Evolutionary conservation across 2,888 invertebrate species (phyloP).

Genomic region (Acanthopleura granulata): DNA sequence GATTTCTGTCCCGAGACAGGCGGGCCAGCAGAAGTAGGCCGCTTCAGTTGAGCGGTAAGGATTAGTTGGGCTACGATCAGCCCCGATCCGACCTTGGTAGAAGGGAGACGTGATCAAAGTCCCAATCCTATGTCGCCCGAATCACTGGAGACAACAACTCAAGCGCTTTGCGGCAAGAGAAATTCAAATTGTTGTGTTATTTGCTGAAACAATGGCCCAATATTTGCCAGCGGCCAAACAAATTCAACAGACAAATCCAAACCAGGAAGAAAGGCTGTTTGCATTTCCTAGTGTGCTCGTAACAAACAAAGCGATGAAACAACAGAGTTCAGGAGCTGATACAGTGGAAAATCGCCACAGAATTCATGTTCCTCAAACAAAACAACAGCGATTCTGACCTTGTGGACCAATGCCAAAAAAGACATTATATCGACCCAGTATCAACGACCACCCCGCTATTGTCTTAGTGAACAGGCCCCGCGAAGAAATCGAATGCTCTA

Average conservation of each 20-base stretch:
- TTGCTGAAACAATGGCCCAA: constrained; percentile 18
- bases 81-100: not conserved
- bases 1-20: not conserved
- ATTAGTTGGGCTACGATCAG: not conserved
- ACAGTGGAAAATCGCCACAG: constrained; percentile 7
- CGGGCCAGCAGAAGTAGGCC: not conserved
- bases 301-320: constrained; percentile 7
- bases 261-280: constrained; percentile 17
- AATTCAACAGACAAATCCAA: constrained; percentile 16
- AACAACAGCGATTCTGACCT: constrained; percentile 7
- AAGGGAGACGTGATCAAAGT: not conserved
- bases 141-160: not conserved
- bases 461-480: not conserved
- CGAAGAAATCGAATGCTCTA: not conserved
- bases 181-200: constrained; percentile 20
- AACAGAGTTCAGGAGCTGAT: not conserved
- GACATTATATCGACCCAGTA: not conserved
- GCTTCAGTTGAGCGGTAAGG: not conserved
- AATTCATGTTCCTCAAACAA: constrained; percentile 17
- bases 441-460: not conserved
- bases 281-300: constrained; percentile 15
- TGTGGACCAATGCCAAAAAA: constrained; percentile 14
- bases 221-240: constrained; percentile 12
- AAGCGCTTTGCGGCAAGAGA: constrained; percentile 2
- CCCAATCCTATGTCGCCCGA: not conserved